Evolutionary conservation across 1,140 invertebrate genomes (phyloP), one percentile per base, ranked within the genome.

Genomic region (Ectropis grisescens): DNA sequence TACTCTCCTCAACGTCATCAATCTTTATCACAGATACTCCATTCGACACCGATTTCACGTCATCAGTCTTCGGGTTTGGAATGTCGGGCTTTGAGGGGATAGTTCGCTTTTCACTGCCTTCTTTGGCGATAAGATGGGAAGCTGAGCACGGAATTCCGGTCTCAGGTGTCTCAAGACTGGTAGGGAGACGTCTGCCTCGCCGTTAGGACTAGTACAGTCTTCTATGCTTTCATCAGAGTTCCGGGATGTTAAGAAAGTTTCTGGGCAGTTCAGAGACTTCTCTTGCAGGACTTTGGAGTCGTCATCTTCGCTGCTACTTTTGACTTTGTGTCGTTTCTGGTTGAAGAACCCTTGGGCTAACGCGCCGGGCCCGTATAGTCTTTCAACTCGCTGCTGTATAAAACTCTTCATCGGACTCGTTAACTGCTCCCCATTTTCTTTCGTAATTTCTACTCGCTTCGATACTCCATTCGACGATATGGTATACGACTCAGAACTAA

Each of bases 301-400:
- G 3, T 80, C 75, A 0, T 75, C 71, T 1, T 81, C 79, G 31
- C 70, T 68, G 6, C 66, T 47, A 29, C 70, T 78, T 19, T 67
- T 69, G 7, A 60, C 28, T 48, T 81, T 82, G 39, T 69, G 50
- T 36, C 86, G 60, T 43, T 88, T 89, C 25, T 86, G 86, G 41
- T 89, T 90, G 58, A 92, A 91, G 56, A 94, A 94, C 4, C 91
- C 91, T 64, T 93, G 91, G 2, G 91, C 91, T 4, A 94, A 58
- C 8, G 93, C 92, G 13, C 92, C 91, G 0, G 92, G 91, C 0
- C 94, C 94, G 67, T 95, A 96, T 0, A 96, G 69, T 37, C 93
- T 84, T 58, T 96, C 93, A 1, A 96, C 93, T 22, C 93, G 85
- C 61, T 95, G 92, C 62, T 95, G 90, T 15, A 96, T 93, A 45